Evolutionary conservation across 2,888 invertebrate genomes (phyloP).

Genomic region (Eueremaeus valkanovi): DNA sequence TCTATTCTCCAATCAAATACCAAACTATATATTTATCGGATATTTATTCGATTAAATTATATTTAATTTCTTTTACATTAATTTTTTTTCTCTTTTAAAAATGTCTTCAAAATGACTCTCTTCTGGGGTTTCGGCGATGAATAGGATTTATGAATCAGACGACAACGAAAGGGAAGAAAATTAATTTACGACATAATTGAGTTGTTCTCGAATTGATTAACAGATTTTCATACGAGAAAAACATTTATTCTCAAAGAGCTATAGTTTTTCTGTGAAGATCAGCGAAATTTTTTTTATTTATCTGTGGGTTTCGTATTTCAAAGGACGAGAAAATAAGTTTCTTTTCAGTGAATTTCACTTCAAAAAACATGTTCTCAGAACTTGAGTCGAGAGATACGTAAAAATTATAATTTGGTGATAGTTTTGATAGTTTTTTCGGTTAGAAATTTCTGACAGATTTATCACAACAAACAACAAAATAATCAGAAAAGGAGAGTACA

Average conservation of each 20-base stretch:
- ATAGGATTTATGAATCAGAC: not conserved
- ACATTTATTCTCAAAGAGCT: not conserved
- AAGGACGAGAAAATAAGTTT: not conserved
- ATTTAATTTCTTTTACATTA: not conserved
- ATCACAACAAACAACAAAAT: conserved; percentile 22
- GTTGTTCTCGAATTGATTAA: conserved; percentile 18
- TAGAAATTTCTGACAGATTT: conserved; percentile 32
- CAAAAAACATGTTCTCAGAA: conserved; percentile 4
- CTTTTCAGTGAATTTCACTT: not conserved
- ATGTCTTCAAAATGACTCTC: not conserved
- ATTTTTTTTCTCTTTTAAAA: not conserved
- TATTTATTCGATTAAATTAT: conserved; percentile 1
- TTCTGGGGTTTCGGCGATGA: not conserved
- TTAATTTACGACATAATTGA: conserved; percentile 11
- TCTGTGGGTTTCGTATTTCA: conserved; percentile 9
- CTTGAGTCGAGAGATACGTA: not conserved
- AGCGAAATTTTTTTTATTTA: too few species aligned
- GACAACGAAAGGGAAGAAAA: not conserved
- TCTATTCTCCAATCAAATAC: not conserved
- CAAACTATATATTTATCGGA: not conserved
- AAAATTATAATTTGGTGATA: conserved; percentile 30
- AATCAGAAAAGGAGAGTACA: conserved; percentile 19
- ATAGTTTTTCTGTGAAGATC: not conserved
- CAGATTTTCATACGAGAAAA: not conserved
- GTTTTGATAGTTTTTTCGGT: not conserved